Percentiles rank a stretch among this genome's conserved stretches.
Evolutionary conservation across 2,113 vertebrate genomes (phyloP).

Genomic region (Rhegmatorhina hoffmannsi): DNA sequence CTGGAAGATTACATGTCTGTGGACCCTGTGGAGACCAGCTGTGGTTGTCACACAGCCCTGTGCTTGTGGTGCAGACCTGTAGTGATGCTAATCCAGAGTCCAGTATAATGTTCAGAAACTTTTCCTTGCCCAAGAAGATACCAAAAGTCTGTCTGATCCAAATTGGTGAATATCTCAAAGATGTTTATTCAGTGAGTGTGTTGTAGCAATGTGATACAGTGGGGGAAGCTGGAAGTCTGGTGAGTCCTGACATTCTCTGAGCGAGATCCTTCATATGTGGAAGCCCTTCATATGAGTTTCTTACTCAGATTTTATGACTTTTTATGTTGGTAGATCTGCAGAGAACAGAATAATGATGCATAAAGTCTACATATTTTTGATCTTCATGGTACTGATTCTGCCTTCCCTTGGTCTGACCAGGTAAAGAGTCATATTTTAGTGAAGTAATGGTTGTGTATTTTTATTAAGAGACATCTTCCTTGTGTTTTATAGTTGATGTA

Average conservation of each 20-base stretch:
- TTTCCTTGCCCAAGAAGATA: not conserved
- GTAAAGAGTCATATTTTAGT: slow-evolving; percentile 64
- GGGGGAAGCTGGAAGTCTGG: not conserved
- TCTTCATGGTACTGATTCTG: slow-evolving; percentile 97
- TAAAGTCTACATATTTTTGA: slow-evolving; percentile 94
- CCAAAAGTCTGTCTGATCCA: not conserved
- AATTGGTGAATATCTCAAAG: not conserved
- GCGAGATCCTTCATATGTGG: not conserved
- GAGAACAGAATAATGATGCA: slow-evolving; percentile 95
- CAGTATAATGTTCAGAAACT: not conserved
- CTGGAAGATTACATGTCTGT: not conserved
- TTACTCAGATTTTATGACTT: not conserved
- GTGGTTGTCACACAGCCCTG: rapidly evolving
- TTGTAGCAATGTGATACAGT: not conserved
- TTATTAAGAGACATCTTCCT: not conserved
- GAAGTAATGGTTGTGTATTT: not conserved
- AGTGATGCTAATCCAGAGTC: not conserved
- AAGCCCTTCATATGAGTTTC: not conserved
- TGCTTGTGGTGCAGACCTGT: not conserved
- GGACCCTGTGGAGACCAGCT: not conserved
- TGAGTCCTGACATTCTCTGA: not conserved
- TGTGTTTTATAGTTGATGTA: not conserved
- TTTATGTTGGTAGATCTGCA: slow-evolving; percentile 76
- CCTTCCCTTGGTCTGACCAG: slow-evolving; percentile 96
- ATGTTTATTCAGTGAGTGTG: not conserved